A percentile compares a stretch with the other conserved stretches of the same genome.
Evolutionary conservation across 2,113 vertebrate species (phyloP).

Genomic region (Balaeniceps rex): DNA sequence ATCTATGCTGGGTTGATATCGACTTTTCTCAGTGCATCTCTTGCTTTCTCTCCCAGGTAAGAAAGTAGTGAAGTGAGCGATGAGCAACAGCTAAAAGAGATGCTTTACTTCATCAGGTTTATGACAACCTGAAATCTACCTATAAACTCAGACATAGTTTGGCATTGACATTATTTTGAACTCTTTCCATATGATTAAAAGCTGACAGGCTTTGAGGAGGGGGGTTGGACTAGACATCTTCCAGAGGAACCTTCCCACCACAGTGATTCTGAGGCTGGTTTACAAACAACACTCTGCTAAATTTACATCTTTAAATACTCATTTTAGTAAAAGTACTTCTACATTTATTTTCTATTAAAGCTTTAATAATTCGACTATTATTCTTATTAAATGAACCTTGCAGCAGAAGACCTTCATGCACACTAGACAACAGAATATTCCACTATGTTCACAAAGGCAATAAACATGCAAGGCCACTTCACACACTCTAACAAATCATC

Average conservation of each 20-base stretch:
- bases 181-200: background rate
- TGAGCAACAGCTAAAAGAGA: background rate
- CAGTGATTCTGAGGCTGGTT: background rate
- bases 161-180: background rate
- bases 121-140: background rate
- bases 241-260: background rate
- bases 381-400: background rate
- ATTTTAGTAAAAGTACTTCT: background rate
- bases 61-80: background rate
- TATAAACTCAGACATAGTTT: background rate
- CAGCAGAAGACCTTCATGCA: background rate
- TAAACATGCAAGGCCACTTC: background rate
- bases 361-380: background rate
- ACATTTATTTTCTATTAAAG: background rate
- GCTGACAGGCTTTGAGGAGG: background rate
- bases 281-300: background rate
- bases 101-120: background rate
- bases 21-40: background rate
- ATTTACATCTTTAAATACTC: background rate
- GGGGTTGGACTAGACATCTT: background rate
- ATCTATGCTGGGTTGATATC: background rate
- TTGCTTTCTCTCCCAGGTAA: background rate
- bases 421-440: background rate
- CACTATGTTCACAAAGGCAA: background rate
- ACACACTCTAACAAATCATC: background rate